Percentiles rank a stretch among this genome's conserved stretches.
Evolutionary conservation across 35 echinoderm and acorn worm genomes (phyloP).

Genomic region (Lytechinus variegatus): DNA sequence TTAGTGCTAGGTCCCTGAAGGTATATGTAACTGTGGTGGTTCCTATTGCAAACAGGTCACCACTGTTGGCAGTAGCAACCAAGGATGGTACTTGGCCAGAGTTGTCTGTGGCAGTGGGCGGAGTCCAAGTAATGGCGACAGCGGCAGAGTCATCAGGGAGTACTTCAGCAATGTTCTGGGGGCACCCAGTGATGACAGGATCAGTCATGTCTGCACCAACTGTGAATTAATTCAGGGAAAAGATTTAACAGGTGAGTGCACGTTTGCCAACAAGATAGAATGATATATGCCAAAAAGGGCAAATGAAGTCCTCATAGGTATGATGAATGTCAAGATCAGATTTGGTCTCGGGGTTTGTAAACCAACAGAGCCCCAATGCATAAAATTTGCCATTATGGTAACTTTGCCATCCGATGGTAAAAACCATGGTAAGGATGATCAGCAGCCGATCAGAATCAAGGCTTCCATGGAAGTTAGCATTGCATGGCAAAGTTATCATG

Average conservation of each 20-base stretch:
- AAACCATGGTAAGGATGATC: no score
- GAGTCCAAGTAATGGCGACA: background rate
- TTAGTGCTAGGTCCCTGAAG: slow-evolving; percentile 53
- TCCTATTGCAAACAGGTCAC: slow-evolving; percentile 59
- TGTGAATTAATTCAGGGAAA: background rate
- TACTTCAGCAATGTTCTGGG: background rate
- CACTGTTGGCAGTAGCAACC: slow-evolving; percentile 25
- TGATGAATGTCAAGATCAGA: no score
- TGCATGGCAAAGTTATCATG: no score
- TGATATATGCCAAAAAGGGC: background rate
- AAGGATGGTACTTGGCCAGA: slow-evolving; percentile 11
- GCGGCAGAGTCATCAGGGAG: slow-evolving; percentile 30
- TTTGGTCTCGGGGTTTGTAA: no score
- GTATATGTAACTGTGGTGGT: slow-evolving; percentile 59
- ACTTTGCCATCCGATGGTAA: no score
- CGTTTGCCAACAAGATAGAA: background rate
- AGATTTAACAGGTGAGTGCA: background rate
- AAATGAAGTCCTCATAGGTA: background rate
- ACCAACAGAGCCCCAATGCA: no score
- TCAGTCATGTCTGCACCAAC: slow-evolving; percentile 51
- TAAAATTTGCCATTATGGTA: no score
- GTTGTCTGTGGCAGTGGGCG: slow-evolving; percentile 54
- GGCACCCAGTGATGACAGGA: slow-evolving; percentile 59
- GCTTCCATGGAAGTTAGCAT: no score
- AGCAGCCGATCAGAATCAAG: no score